These are phyloP conservation scores for Pollicipes pollicipes DNA, from an alignment of 1,140 invertebrate species.

Conservation along the genomic window DNA sequence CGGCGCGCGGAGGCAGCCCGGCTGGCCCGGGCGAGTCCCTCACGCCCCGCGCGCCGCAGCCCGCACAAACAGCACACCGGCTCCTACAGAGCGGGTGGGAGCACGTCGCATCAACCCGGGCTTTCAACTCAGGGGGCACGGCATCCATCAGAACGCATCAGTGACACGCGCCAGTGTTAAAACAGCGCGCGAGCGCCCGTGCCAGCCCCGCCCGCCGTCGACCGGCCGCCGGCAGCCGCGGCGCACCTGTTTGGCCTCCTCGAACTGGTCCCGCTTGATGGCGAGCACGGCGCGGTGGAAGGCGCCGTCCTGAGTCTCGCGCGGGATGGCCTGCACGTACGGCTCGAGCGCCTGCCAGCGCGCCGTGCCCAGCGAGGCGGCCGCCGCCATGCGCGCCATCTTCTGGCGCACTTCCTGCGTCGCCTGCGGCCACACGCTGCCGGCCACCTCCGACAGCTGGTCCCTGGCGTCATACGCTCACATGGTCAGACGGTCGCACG, in stretches of 20 bases:
- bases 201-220: neutral
- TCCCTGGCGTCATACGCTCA: conserved; percentile 24
- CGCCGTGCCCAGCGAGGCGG: conserved; percentile 83
- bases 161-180: no score
- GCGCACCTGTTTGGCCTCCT: conserved; percentile 32
- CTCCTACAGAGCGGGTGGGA: no score
- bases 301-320: conserved; percentile 66
- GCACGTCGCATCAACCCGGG: no score
- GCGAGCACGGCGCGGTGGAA: conserved; percentile 90
- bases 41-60: no score
- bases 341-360: conserved; percentile 83
- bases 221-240: no score
- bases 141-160: no score
- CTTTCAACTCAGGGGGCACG: no score
- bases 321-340: conserved; percentile 32
- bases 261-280: conserved; percentile 71
- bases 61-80: no score
- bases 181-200: no score
- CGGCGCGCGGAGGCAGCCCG: no score
- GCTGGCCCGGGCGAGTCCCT: no score
- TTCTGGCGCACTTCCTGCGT: conserved; percentile 14
- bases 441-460: conserved; percentile 57
- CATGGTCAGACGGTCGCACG: neutral
- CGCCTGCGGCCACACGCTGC: conserved; percentile 48
- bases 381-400: conserved; percentile 81